A percentile compares a stretch with the other conserved stretches of the same genome.
Conservation (phyloP, 2,113 vertebrate genomes). For the Rousettus leschenaultii region DNA sequence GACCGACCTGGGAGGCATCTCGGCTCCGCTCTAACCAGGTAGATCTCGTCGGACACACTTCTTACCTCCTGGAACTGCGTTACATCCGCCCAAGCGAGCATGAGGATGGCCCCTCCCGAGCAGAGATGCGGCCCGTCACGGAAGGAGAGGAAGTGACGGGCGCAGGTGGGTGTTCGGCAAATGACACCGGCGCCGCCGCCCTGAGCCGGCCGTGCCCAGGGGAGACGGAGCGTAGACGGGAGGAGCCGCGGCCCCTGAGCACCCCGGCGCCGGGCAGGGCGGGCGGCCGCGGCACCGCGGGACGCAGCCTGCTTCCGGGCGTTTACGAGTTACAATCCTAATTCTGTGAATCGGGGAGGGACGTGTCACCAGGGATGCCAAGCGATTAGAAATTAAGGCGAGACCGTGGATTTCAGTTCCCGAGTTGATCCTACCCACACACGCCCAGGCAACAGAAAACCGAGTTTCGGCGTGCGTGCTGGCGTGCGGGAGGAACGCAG, state of each 20-base stretch:
- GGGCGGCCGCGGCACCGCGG: background rate
- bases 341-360: slow-evolving; percentile 76
- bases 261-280: background rate
- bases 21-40: background rate
- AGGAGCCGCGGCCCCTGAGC: accelerated
- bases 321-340: slow-evolving; percentile 78
- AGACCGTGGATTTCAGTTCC: slow-evolving; percentile 67
- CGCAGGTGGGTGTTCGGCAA: accelerated
- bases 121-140: accelerated
- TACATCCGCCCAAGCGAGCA: background rate
- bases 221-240: accelerated
- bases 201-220: background rate
- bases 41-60: too few relatives aligned
- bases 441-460: slow-evolving; percentile 54
- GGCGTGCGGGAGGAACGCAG: background rate
- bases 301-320: slow-evolving; percentile 33
- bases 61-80: background rate
- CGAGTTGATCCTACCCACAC: slow-evolving; percentile 62
- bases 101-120: accelerated
- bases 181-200: accelerated
- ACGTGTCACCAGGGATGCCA: slow-evolving; percentile 73
- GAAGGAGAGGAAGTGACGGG: accelerated
- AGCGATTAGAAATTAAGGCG: slow-evolving; percentile 77
- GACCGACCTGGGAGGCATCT: background rate
- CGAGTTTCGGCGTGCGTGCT: slow-evolving; percentile 34